Conservation (phyloP, 2,888 invertebrate genomes). For the Ischnura elegans region DNA sequence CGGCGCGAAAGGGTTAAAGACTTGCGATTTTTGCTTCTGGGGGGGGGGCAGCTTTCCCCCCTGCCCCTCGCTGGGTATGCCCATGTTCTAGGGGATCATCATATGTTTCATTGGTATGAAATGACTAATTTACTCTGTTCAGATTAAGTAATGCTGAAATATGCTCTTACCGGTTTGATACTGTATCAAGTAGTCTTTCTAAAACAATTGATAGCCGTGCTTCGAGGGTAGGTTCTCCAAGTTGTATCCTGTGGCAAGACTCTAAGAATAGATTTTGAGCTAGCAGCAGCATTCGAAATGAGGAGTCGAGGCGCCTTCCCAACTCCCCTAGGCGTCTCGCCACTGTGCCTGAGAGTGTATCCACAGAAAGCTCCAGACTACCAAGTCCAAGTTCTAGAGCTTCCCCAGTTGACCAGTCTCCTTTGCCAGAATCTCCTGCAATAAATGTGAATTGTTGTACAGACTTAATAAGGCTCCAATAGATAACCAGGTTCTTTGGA, state of each 20-base stretch:
- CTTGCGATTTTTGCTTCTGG: too few relatives aligned
- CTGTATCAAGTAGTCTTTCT: constrained; percentile 82
- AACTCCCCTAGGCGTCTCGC: constrained; percentile 74
- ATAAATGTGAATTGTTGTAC: background rate
- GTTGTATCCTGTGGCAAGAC: constrained; percentile 84
- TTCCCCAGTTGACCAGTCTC: constrained; percentile 58
- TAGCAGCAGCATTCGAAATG: constrained; percentile 82
- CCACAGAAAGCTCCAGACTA: constrained; percentile 56
- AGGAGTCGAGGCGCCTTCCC: constrained; percentile 76
- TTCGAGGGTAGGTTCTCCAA: constrained; percentile 82
- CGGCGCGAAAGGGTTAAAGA: too few relatives aligned
- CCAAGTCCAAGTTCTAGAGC: constrained; percentile 49
- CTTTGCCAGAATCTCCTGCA: constrained; percentile 39
- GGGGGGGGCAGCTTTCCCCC: too few relatives aligned
- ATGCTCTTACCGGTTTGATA: constrained; percentile 81
- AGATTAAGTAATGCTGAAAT: background rate
- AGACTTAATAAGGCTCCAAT: too few relatives aligned
- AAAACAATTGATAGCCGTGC: constrained; percentile 82
- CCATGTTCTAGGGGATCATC: too few relatives aligned
- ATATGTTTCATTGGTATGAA: too few relatives aligned
- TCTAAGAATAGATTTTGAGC: constrained; percentile 84
- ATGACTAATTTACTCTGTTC: background rate
- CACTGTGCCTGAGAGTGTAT: constrained; percentile 68
- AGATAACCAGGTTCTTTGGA: too few relatives aligned
- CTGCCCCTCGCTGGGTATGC: too few relatives aligned